These are phyloP conservation scores for Microcebus murinus DNA, from an alignment of 2,113 vertebrate genomes.

Conservation along the genomic window DNA sequence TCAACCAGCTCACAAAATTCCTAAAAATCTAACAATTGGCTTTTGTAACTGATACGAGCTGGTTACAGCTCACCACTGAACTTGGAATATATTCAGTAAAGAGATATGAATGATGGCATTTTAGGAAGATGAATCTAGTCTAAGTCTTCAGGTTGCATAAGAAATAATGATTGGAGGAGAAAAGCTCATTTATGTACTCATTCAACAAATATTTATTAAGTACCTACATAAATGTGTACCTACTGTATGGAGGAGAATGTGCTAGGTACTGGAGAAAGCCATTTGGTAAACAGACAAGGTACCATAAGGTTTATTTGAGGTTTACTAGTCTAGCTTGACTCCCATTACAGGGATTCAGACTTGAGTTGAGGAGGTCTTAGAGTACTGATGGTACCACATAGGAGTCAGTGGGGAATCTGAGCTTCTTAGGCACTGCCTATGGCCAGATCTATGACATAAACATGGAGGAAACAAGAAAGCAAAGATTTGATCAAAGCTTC, in stretches of 20 bases:
- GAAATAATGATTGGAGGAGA: not conserved
- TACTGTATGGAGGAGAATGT: not conserved
- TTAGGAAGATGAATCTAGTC: not conserved
- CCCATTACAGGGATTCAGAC: not conserved
- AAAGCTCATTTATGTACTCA: not conserved
- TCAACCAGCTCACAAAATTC: not conserved
- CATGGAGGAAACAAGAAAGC: not conserved
- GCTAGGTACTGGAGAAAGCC: not conserved
- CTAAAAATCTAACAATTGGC: not conserved
- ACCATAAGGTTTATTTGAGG: not conserved
- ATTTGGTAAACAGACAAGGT: not conserved
- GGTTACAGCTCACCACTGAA: not conserved
- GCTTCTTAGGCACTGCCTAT: not conserved
- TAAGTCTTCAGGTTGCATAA: not conserved
- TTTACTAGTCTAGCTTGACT: not conserved
- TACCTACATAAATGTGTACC: not conserved
- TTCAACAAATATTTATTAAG: not conserved
- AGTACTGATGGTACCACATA: not conserved
- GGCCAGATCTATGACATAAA: not conserved
- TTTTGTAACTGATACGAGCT: not conserved
- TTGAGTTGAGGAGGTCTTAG: not conserved
- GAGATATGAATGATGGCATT: not conserved
- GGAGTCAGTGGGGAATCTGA: not conserved
- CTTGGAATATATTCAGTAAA: not conserved
- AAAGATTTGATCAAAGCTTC: not conserved